Conservation (phyloP, 2,888 invertebrate genomes). For the Fabriciana adippe region DNA sequence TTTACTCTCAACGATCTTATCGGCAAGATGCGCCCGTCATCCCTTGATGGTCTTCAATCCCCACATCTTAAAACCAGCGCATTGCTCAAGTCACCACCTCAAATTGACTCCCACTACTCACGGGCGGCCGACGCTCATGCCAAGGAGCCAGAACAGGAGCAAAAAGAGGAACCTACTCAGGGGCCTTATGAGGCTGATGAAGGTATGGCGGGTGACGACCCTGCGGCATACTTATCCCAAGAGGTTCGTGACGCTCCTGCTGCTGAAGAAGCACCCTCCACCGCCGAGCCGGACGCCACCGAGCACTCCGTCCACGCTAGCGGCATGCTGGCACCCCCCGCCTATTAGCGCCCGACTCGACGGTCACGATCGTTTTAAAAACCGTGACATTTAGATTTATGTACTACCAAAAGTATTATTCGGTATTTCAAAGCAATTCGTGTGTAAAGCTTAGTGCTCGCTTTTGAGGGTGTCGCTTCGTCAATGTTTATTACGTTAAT, state of each 20-base stretch:
- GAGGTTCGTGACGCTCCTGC: slow-evolving; percentile 67
- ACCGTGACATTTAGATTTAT: slow-evolving; percentile 59
- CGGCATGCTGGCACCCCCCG: slow-evolving; percentile 80
- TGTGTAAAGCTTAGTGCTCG: slow-evolving; percentile 58
- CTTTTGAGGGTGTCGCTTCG: slow-evolving; percentile 56
- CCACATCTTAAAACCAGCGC: slow-evolving; percentile 75
- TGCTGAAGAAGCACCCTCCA: slow-evolving; percentile 78
- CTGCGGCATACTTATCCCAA: slow-evolving; percentile 73
- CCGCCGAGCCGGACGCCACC: slow-evolving; percentile 83
- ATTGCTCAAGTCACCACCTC: slow-evolving; percentile 78
- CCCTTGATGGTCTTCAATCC: slow-evolving; percentile 76
- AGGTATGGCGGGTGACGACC: slow-evolving; percentile 82
- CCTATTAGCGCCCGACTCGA: slow-evolving; percentile 70
- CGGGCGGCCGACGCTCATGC: slow-evolving; percentile 76
- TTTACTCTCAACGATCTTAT: slow-evolving; percentile 81
- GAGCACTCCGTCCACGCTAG: slow-evolving; percentile 80
- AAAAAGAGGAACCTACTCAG: slow-evolving; percentile 79
- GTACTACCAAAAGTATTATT: slow-evolving; percentile 80
- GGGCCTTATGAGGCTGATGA: slow-evolving; percentile 84
- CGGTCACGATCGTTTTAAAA: slow-evolving; percentile 46
- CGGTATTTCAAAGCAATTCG: slow-evolving; percentile 59
- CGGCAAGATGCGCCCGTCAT: slow-evolving; percentile 79
- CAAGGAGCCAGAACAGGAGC: slow-evolving; percentile 64
- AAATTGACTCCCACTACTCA: slow-evolving; percentile 83
- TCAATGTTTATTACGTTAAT: slow-evolving; percentile 52